Percentiles rank a stretch among this genome's conserved stretches.
Evolutionary conservation across 2,888 invertebrate species (phyloP).

Genomic region (Agonopterix alstromeriana): DNA sequence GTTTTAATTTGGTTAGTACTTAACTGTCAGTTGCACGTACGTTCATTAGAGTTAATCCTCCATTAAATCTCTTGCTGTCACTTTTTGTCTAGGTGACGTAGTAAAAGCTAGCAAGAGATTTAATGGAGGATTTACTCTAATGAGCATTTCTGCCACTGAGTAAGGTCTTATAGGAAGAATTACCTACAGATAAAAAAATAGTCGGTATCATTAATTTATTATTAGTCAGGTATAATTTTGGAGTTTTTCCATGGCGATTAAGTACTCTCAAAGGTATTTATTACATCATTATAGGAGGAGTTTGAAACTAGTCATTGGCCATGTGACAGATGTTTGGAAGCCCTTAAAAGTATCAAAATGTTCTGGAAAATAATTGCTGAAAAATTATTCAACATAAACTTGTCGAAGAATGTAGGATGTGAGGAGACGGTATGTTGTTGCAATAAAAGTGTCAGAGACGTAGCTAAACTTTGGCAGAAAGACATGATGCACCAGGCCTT

Average conservation of each 20-base stretch:
- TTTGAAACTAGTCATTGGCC: constrained; percentile 65
- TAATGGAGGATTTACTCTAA: too few species aligned
- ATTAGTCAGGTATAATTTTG: too few species aligned
- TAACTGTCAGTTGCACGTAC: too few species aligned
- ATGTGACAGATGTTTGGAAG: constrained; percentile 56
- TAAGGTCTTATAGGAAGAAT: too few species aligned
- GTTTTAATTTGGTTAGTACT: too few species aligned
- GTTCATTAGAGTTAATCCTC: too few species aligned
- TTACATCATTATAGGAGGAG: constrained; percentile 42
- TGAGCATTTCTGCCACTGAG: too few species aligned
- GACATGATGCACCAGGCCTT: constrained; percentile 49
- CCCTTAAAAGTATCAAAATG: constrained; percentile 61
- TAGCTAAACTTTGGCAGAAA: constrained; percentile 47
- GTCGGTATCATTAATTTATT: too few species aligned
- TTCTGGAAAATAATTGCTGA: constrained; percentile 62
- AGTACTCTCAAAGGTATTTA: neutral
- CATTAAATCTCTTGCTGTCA: too few species aligned
- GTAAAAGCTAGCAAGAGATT: too few species aligned
- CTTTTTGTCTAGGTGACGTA: too few species aligned
- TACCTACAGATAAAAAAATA: too few species aligned
- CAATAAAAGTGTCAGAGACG: constrained; percentile 31
- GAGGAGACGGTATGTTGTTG: constrained; percentile 15
- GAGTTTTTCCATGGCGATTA: neutral
- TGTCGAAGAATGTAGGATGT: constrained; percentile 28
- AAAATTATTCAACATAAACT: constrained; percentile 45